Base-by-base conservation (phyloP, 2,797 vertebrate genomes). In the Zalophus californianus region DNA sequence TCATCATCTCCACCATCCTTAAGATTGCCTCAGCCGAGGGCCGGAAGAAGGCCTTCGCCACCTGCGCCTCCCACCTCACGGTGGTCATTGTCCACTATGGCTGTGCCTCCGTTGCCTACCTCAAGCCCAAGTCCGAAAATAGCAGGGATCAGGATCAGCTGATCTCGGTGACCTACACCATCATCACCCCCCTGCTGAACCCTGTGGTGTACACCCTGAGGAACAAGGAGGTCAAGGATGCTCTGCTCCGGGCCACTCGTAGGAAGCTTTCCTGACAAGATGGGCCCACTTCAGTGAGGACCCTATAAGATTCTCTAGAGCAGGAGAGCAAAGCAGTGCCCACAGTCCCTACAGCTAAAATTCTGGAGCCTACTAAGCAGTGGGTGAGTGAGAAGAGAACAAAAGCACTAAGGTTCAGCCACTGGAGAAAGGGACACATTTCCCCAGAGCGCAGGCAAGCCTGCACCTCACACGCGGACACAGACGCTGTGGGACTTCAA, bases 21-120 rank as follows among this genome's bases (percentile, higher is more conserved):
- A 97, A 85, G 58, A 97, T 96, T 0, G 48, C 95, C 0, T 97
- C 97, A 7, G 29, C 84, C 1, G 85, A 97, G 15, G 91, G 84
- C 2, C 16, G 35, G 16, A 93, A 80, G n/a, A 97, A 96, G 52
- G 58, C 96, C 72, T 97, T 97, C 27, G 96, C 90, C 52, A 96
- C 94, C 14, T 97, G 96, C 5, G 75, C 90, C 5, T 97, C 95
- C 12, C 96, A 97, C 20, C 18, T 96, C 48, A 97, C 87, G 0
- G 68, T 97, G 79, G 90, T 98, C 7, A 80, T 94, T 4, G 1
- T 97, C 32, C 96, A 96, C 58, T 90, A 95, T 0, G 94, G 96
- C 52, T 97, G 83, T 4, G 86, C 96, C 52, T 97, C 96, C 83
- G 85, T 97, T 32, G 83, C 93, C 86, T 97, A 98, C 54, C 56